Conservation (phyloP, 1,140 invertebrate species). For the Lucilia sericata region DNA sequence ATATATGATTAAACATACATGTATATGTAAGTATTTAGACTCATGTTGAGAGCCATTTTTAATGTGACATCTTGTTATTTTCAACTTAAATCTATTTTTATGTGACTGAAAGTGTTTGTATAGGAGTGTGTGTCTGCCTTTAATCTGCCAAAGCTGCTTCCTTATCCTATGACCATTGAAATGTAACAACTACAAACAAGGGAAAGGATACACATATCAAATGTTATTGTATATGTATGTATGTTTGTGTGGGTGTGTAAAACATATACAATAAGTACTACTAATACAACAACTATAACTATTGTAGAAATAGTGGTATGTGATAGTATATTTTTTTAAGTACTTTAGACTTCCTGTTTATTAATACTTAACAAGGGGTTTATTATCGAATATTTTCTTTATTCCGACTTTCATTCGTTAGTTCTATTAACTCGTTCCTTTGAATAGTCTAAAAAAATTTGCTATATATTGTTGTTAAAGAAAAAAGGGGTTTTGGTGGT, state of each 20-base stretch:
- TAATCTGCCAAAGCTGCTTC: neutral
- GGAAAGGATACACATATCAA: too few species aligned
- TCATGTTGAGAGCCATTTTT: conserved; percentile 21
- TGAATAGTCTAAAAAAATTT: neutral
- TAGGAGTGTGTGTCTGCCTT: neutral
- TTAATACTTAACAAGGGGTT: conserved; percentile 38
- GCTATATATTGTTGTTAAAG: neutral
- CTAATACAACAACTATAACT: too few species aligned
- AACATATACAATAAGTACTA: too few species aligned
- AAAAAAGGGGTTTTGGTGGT: neutral
- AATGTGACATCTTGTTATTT: conserved; percentile 32
- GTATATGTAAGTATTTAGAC: neutral
- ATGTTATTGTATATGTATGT: too few species aligned
- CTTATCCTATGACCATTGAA: neutral
- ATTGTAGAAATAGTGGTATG: neutral
- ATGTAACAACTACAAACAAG: too few species aligned
- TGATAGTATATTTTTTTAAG: conserved; percentile 3
- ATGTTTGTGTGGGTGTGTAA: too few species aligned
- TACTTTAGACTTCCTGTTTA: conserved; percentile 38
- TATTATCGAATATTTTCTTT: neutral
- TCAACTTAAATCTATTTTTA: conserved; percentile 36
- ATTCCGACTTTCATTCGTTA: neutral
- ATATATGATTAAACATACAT: too few species aligned
- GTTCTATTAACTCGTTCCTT: neutral
- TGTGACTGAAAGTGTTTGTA: neutral